phyloP scores from a whole-genome alignment of 2,888 invertebrate species.

The Rosalia funebris region DNA sequence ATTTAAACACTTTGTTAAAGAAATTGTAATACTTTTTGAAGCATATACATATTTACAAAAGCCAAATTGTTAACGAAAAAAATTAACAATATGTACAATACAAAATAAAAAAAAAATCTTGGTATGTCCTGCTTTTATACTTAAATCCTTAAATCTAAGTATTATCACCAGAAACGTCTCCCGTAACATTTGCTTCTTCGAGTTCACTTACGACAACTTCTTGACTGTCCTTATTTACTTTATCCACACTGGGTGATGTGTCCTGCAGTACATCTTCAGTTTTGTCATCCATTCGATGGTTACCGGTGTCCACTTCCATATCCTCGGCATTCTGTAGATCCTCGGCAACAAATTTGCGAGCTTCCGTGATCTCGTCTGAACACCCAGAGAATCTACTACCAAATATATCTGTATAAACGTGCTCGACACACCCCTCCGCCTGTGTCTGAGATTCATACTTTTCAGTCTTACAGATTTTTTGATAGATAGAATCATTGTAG shows the following conservation, averaged over 20 bases:
- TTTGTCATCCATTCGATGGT: neutral
- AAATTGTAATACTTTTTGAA: constrained; percentile 43
- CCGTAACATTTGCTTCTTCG: constrained; percentile 12
- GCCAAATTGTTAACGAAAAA: constrained; percentile 31
- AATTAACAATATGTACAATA: constrained; percentile 38
- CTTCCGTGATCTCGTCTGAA: constrained; percentile 47
- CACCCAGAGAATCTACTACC: constrained; percentile 46
- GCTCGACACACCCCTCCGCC: constrained; percentile 43
- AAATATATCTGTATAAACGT: constrained; percentile 52
- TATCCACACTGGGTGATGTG: neutral
- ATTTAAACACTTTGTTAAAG: too few relatives aligned
- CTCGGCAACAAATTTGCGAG: constrained; percentile 41
- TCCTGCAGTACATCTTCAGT: constrained; percentile 8
- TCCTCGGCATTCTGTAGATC: constrained; percentile 39
- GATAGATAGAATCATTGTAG: constrained; percentile 41
- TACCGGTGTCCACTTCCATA: constrained; percentile 16
- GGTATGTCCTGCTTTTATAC: constrained; percentile 9
- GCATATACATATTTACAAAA: constrained; percentile 44
- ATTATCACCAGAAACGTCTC: constrained; percentile 32
- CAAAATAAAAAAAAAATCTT: constrained; percentile 22
- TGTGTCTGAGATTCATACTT: constrained; percentile 49
- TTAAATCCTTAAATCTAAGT: constrained; percentile 36
- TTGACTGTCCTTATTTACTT: constrained; percentile 1
- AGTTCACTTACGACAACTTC: neutral
- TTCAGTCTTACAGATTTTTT: constrained; percentile 44